Conservation (phyloP, 2,113 vertebrate species). For the Austrofundulus limnaeus region DNA sequence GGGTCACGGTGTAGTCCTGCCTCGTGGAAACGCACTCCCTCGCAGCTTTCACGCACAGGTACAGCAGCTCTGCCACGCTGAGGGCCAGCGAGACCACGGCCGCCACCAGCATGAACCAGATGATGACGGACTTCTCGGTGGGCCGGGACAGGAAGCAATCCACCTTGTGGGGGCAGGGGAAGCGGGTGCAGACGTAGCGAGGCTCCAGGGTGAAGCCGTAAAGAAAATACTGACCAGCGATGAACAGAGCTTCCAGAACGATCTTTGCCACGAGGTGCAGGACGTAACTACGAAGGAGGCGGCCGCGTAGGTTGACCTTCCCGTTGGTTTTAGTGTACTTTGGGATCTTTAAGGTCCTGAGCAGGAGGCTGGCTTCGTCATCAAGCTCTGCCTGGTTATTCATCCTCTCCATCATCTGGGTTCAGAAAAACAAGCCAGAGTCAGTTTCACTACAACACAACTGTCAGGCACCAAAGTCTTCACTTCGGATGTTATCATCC, state of each 20-base stretch:
- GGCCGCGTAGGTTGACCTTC: slow-evolving; percentile 87
- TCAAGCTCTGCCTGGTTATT: slow-evolving; percentile 70
- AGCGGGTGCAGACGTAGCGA: slow-evolving; percentile 83
- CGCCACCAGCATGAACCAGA: slow-evolving; percentile 95
- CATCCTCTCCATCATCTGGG: slow-evolving; percentile 77
- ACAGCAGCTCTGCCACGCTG: slow-evolving; percentile 89
- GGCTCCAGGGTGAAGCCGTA: slow-evolving; percentile 89
- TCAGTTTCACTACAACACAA: background rate
- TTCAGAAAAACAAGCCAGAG: background rate
- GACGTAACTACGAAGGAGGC: slow-evolving; percentile 89
- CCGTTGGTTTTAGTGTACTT: slow-evolving; percentile 85
- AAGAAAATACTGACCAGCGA: slow-evolving; percentile 90
- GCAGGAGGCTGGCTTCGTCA: slow-evolving; percentile 58
- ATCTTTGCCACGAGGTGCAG: slow-evolving; percentile 91
- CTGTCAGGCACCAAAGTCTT: too few relatives aligned
- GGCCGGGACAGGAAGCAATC: slow-evolving; percentile 97
- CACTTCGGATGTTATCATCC: too few relatives aligned
- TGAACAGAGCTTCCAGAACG: slow-evolving; percentile 88
- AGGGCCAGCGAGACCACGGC: slow-evolving; percentile 89
- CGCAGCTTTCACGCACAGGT: slow-evolving; percentile 86
- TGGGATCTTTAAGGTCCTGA: slow-evolving; percentile 71
- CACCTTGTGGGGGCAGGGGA: slow-evolving; percentile 92
- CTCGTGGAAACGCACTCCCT: slow-evolving; percentile 84
- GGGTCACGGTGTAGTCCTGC: slow-evolving; percentile 77
- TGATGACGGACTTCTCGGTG: slow-evolving; percentile 95